Conservation (phyloP, 2,888 invertebrate genomes). For the Alcis repandata region DNA sequence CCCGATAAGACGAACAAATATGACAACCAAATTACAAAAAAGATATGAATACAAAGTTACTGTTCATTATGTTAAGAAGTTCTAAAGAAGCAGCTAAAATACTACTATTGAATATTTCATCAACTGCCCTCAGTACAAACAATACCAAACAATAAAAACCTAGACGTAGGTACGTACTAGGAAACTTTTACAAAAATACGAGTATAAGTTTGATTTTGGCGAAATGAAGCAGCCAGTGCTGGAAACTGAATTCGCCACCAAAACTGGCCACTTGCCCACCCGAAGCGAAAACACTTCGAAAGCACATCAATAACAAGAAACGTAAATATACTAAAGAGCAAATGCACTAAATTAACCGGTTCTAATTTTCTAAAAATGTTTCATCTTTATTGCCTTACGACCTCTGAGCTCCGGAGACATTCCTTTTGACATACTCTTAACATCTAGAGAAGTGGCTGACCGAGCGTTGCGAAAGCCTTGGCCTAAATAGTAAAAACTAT, state of each 20-base stretch:
- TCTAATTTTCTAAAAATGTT: constrained; percentile 6
- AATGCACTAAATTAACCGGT: constrained; percentile 1
- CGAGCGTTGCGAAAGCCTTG: constrained; percentile 48
- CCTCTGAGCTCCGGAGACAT: constrained; percentile 42
- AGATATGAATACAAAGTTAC: too few species aligned
- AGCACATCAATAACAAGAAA: constrained; percentile 9
- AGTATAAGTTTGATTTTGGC: too few species aligned
- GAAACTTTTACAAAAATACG: too few species aligned
- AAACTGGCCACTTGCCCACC: constrained; percentile 4
- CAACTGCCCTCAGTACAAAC: too few species aligned
- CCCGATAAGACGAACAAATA: too few species aligned
- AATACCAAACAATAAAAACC: too few species aligned
- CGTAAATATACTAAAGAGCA: constrained; percentile 2
- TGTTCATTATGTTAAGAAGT: too few species aligned
- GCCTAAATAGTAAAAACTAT: constrained; percentile 32
- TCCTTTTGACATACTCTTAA: constrained; percentile 41
- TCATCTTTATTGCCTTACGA: constrained; percentile 31
- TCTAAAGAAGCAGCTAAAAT: too few species aligned
- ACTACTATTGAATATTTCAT: too few species aligned
- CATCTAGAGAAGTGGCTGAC: constrained; percentile 44
- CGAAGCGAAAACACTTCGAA: constrained; percentile 12
- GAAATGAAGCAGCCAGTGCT: too few species aligned
- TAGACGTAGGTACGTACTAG: too few species aligned
- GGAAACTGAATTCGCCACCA: not conserved
- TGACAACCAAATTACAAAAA: too few species aligned